phyloP scores from a whole-genome alignment of 2,797 vertebrate genomes.

The Mus minutoides region DNA sequence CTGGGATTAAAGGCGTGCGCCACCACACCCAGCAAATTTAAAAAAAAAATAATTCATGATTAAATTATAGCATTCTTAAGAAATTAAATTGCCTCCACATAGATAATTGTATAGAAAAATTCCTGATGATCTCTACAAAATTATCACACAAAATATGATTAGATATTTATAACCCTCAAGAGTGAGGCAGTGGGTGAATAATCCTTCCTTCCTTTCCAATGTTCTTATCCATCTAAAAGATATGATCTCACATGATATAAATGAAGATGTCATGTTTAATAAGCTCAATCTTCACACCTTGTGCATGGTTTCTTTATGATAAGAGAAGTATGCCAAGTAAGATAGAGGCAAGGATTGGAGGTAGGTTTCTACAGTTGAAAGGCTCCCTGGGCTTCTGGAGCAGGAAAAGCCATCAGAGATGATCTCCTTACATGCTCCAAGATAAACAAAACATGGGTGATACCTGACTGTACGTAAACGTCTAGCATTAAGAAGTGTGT shows the following conservation, averaged over 20 bases:
- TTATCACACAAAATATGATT: neutral
- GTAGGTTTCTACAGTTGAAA: neutral
- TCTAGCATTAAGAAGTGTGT: neutral
- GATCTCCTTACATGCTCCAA: neutral
- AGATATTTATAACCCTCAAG: neutral
- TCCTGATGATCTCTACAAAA: neutral
- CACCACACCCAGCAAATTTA: no score
- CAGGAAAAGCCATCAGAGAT: neutral
- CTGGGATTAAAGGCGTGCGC: no score
- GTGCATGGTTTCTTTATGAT: neutral
- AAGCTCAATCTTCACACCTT: neutral
- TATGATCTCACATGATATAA: neutral
- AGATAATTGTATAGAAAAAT: neutral
- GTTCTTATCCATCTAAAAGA: neutral
- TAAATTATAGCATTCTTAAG: neutral
- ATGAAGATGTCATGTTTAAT: neutral
- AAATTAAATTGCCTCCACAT: slow-evolving; percentile 12
- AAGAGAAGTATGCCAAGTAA: neutral
- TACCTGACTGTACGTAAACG: neutral
- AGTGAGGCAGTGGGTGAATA: neutral
- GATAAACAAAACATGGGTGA: fast-evolving
- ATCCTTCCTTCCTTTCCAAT: fast-evolving
- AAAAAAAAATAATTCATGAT: no score
- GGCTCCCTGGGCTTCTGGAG: neutral
- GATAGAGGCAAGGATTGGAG: neutral